Percentiles rank a stretch among this genome's conserved stretches.
phyloP scores from a whole-genome alignment of 2,797 vertebrate genomes.

The Pygocentrus nattereri region DNA sequence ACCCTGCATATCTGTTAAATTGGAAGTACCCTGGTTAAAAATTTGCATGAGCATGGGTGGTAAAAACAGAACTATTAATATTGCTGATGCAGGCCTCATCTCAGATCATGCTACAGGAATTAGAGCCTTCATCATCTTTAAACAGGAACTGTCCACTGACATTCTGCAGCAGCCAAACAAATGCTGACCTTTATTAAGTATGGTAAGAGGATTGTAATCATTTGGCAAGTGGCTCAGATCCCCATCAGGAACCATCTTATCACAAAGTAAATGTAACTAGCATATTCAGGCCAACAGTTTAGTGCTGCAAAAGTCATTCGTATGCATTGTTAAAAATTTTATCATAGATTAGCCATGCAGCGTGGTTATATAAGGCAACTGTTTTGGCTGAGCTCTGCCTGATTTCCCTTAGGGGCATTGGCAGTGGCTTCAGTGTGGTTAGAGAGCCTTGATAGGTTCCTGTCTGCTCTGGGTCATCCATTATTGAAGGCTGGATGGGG shows the following conservation, averaged over 20 bases:
- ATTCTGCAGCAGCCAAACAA: neutral
- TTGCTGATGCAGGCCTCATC: conserved; percentile 65
- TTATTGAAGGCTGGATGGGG: conserved; percentile 69
- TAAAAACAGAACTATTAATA: neutral
- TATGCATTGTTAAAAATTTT: conserved; percentile 32
- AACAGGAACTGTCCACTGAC: conserved; percentile 25
- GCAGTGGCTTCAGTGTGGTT: conserved; percentile 62
- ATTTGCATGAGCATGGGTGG: neutral
- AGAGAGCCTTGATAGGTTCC: conserved; percentile 65
- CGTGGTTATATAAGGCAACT: conserved; percentile 35
- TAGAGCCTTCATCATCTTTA: neutral
- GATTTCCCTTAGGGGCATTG: conserved; percentile 61
- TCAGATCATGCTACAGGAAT: conserved; percentile 66
- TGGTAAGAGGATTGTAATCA: conserved; percentile 47
- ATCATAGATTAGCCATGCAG: conserved; percentile 39
- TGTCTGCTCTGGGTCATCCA: conserved; percentile 79
- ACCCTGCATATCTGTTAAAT: conserved; percentile 32
- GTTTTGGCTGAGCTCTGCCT: conserved; percentile 42
- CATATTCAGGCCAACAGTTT: conserved; percentile 20
- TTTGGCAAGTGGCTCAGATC: conserved; percentile 24
- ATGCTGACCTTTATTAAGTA: conserved; percentile 24
- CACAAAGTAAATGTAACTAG: conserved; percentile 20
- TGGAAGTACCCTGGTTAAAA: conserved; percentile 29
- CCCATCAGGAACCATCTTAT: conserved; percentile 4
- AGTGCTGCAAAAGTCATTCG: conserved; percentile 35